Base-by-base conservation (phyloP, 2,797 vertebrate species). In the Cyprinella venusta region DNA sequence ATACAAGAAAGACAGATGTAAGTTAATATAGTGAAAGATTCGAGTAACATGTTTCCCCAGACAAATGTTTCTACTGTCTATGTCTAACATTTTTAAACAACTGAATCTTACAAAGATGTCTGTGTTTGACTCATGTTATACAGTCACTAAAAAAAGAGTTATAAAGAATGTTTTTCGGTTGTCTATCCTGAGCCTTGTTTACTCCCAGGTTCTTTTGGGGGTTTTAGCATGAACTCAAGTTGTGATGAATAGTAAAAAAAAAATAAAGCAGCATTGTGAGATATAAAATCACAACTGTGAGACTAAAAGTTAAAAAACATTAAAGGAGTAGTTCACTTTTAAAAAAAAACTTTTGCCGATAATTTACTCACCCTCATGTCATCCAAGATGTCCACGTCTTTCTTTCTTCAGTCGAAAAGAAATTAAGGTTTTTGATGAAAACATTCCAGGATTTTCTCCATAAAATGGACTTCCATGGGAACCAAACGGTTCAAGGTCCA, bases 101-200 rank as follows among this genome's bases (percentile, higher is more conserved):
- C 84, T 80, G 64, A 80, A 64, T 82, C 81, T 79, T 65, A 64
- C 84, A 86, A 79, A 86, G 52, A 86, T 80, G 67, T 74, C 56
- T 85, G 87, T 59, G 81, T 80, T 87, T 87, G 79, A 89, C 59
- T 85, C 52, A 71, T 87, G 50, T 69, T 68, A 30, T 85, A 77
- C 86, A 90, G 88, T 86, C 80, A 75, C 30, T 59, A n/a, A 68
- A 30, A 30, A 30, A 30, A 83, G 61, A 30, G 26, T 63, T 26
- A 26, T 72, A 89, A 74, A 77, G n/a, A 38, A 75, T 79, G 67
- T 69, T 68, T 80, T 86, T 79, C 38, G 18, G 1, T 30, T 63
- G 26, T 61, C 24, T 61, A 26, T 48, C 26, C 79, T 78, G 24
- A 15, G 24, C 12, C 26, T 63, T 8, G 30, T 83, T 88, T 76